Evolutionary conservation across 2,888 invertebrate species (phyloP).

Genomic region (Tillus elongatus): DNA sequence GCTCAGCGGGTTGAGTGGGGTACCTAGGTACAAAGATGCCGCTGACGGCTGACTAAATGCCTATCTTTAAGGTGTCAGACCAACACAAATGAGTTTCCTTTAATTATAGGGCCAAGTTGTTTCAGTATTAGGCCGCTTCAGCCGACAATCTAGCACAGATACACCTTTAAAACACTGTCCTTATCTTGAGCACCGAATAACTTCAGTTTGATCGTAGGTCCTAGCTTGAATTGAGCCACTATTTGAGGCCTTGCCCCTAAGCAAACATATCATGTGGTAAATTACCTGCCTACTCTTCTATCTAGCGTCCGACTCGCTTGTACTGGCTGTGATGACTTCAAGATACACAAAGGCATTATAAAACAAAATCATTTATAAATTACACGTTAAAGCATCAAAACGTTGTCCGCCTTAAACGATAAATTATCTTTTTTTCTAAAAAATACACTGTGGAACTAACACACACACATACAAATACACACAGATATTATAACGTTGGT

Average conservation of each 20-base stretch:
- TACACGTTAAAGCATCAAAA: slow-evolving; percentile 43
- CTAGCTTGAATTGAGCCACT: slow-evolving; percentile 20
- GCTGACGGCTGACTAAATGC: slow-evolving; percentile 45
- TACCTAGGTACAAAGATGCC: slow-evolving; percentile 40
- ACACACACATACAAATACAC: too few relatives aligned
- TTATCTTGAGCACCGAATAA: slow-evolving; percentile 9
- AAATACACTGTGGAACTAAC: slow-evolving; percentile 1
- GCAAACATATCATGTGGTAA: slow-evolving; percentile 44
- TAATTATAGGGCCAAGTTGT: slow-evolving; percentile 43
- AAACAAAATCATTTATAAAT: slow-evolving; percentile 44
- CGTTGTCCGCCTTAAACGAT: slow-evolving; percentile 42
- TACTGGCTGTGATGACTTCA: slow-evolving; percentile 37
- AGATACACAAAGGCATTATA: slow-evolving; percentile 41
- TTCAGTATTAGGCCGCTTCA: slow-evolving; percentile 38
- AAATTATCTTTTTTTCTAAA: slow-evolving; percentile 35
- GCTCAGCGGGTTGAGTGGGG: slow-evolving; percentile 37
- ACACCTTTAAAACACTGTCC: slow-evolving; percentile 13
- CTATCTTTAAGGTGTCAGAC: slow-evolving; percentile 45
- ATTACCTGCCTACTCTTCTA: slow-evolving; percentile 41
- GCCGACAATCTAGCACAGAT: slow-evolving; percentile 25
- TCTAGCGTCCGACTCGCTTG: slow-evolving; percentile 33
- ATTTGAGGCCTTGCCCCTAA: slow-evolving; percentile 41
- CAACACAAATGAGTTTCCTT: slow-evolving; percentile 44
- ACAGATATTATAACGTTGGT: too few relatives aligned
- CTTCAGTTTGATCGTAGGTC: too few relatives aligned